phyloP scores from a whole-genome alignment of 2,113 vertebrate genomes.

The Ptilorrhoa leucosticta region DNA sequence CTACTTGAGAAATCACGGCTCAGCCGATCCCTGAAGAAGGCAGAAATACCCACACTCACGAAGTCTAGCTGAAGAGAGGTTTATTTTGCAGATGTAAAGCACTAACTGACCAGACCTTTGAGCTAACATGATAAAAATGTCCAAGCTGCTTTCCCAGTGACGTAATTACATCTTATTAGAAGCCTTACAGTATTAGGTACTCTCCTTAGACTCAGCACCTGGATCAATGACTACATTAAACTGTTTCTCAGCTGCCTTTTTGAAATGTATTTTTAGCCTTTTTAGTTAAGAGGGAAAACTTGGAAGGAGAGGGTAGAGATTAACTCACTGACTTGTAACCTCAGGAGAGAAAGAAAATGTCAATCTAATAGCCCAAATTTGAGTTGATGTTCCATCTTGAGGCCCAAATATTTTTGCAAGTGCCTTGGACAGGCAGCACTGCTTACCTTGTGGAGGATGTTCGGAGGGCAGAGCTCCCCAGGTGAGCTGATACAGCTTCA shows the following conservation, averaged over 20 bases:
- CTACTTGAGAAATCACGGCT: neutral
- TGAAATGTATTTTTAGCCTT: neutral
- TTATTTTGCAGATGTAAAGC: neutral
- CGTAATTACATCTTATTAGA: neutral
- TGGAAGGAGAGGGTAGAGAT: neutral
- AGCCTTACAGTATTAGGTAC: neutral
- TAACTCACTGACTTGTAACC: neutral
- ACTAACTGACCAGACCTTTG: neutral
- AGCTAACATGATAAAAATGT: neutral
- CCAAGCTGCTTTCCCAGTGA: neutral
- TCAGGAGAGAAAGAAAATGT: neutral
- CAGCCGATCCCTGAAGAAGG: neutral
- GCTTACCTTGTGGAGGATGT: constrained; percentile 40
- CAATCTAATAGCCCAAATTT: neutral
- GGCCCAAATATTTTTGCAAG: neutral
- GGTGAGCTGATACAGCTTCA: constrained; percentile 18
- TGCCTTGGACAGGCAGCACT: neutral
- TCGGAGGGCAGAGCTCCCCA: constrained; percentile 17
- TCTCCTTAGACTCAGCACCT: neutral
- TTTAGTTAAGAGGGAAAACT: neutral
- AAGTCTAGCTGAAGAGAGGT: neutral
- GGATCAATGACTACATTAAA: neutral
- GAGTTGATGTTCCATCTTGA: neutral
- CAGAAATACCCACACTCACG: neutral
- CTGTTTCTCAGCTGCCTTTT: neutral